Base-by-base conservation (phyloP, 2,888 invertebrate species). In the Chirona hameri region DNA sequence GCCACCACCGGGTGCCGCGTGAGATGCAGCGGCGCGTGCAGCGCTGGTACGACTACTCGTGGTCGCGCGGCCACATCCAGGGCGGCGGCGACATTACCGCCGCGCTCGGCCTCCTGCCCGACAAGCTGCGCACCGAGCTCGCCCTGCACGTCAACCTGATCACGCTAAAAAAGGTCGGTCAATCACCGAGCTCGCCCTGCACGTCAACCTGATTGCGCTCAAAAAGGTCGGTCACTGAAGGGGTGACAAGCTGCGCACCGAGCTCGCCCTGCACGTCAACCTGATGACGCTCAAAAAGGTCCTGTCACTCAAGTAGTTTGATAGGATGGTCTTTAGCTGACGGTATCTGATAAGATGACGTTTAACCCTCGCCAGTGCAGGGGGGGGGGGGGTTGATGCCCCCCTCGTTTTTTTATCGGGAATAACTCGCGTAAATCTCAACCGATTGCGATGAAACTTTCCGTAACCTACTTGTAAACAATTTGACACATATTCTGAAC, bases 31-130 rank as follows among this genome's bases (percentile, higher is more conserved):
- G 96, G n/a, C 90, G 98, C 39, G 98, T 98, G 0, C 91, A 98
- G 57, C 91, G 98, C 14, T 98, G 98, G 98, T 98, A 98, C 89
- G 97, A 98, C 89, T 98, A 98, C 89, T 97, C 97, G 52, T 98
- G 98, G 98, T 97, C 97, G 5, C 91, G 98, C 84, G 98, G 98
- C 12, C 91, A 97, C 82, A 97, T 98, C 86, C 97, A 97, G 88
- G 98, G 98, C 3, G 97, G 96, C 0, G 96, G 97, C 15, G 98
- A 98, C 88, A 98, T 98, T 88, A 97, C 97, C 88, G 97, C 97
- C 0, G 96, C 96, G 2, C 90, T 98, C 82, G 97, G 97, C 21
- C 90, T 98, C 57, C 90, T 98, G 84, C 98, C 98, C 2, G 98
- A 98, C 88, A 98, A 98, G 88, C 91, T 98, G 86, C 98, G 98